Percentiles rank a stretch among this genome's conserved stretches.
Conservation (phyloP, 2,888 invertebrate genomes). For the Eremobia ochroleuca region DNA sequence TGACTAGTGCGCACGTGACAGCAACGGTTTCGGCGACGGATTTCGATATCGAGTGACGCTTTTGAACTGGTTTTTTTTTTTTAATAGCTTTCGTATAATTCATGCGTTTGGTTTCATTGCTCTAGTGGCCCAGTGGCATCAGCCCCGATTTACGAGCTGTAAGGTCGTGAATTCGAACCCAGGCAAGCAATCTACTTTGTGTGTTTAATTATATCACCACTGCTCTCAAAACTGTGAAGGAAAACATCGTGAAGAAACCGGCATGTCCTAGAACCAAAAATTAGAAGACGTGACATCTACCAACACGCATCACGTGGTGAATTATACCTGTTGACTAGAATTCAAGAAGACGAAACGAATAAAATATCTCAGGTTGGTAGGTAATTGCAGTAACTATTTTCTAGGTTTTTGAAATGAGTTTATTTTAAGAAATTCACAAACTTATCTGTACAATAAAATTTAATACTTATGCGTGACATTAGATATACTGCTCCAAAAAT, state of each 20-base stretch:
- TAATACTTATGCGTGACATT: too few relatives aligned
- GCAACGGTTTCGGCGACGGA: background rate
- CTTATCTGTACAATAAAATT: too few relatives aligned
- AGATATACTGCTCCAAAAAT: too few relatives aligned
- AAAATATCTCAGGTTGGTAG: background rate
- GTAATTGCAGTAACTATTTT: background rate
- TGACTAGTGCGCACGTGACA: slow-evolving; percentile 8
- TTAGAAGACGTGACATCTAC: background rate
- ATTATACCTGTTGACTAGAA: background rate
- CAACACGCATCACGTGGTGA: background rate
- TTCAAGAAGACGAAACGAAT: background rate
- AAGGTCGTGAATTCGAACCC: background rate
- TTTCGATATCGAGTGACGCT: background rate
- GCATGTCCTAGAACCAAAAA: background rate
- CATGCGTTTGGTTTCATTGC: background rate
- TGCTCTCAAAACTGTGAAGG: background rate
- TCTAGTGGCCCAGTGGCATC: background rate
- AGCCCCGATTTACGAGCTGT: background rate
- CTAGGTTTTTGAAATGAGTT: background rate
- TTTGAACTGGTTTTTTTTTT: background rate
- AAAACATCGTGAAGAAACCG: background rate
- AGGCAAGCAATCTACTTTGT: background rate
- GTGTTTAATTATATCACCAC: background rate
- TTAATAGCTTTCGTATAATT: background rate
- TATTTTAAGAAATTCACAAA: background rate